Conservation (phyloP, 2,888 invertebrate genomes). For the Cryptocephalus primarius region DNA sequence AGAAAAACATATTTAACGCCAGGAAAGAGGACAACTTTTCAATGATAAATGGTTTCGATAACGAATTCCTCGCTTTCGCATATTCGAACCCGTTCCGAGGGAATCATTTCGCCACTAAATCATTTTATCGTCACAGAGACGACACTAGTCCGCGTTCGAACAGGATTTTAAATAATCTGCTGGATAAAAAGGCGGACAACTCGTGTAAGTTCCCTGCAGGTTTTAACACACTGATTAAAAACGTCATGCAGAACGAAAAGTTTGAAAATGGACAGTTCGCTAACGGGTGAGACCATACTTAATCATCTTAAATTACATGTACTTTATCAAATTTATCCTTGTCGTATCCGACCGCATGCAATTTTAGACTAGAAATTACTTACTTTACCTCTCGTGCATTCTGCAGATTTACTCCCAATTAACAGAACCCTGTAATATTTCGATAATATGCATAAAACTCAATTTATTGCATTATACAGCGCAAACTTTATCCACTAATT, state of each 20-base stretch:
- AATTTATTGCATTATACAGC: too few species aligned
- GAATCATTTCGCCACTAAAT: neutral
- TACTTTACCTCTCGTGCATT: too few species aligned
- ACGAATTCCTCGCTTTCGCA: constrained; percentile 30
- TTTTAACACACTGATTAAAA: constrained; percentile 34
- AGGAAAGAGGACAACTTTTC: constrained; percentile 22
- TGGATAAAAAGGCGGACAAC: constrained; percentile 30
- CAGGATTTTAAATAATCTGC: constrained; percentile 35
- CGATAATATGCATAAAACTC: too few species aligned
- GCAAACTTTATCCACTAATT: too few species aligned
- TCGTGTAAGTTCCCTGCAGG: constrained; percentile 27
- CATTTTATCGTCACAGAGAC: neutral
- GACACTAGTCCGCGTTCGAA: constrained; percentile 16
- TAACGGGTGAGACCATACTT: neutral
- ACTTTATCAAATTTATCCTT: too few species aligned
- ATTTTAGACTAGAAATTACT: too few species aligned
- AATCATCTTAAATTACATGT: too few species aligned
- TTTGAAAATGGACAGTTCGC: neutral
- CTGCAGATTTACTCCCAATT: too few species aligned
- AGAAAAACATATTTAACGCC: constrained; percentile 32
- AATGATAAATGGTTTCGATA: constrained; percentile 13
- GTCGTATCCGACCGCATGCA: too few species aligned
- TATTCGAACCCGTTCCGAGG: neutral
- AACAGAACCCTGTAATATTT: too few species aligned
- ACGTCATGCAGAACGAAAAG: constrained; percentile 28